phyloP scores from a whole-genome alignment of 35 echinoderm and acorn worm species.

The Apostichopus californicus region DNA sequence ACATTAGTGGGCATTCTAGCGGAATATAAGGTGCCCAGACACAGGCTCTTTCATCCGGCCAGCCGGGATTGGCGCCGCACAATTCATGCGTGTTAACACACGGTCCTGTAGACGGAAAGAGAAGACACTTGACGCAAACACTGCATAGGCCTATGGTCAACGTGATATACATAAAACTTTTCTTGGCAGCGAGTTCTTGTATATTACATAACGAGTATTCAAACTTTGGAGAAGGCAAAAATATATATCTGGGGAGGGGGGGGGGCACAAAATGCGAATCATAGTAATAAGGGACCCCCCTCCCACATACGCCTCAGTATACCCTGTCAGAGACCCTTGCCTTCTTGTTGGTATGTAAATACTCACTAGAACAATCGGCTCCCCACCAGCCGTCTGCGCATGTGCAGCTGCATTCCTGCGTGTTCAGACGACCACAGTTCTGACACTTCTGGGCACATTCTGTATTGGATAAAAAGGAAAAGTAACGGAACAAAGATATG shows the following conservation, averaged over 20 bases:
- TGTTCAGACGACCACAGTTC: constrained; percentile 54
- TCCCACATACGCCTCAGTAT: no score
- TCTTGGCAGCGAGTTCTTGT: no score
- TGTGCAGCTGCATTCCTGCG: constrained; percentile 39
- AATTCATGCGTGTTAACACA: constrained; percentile 67
- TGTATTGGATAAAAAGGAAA: not conserved
- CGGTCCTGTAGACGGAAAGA: constrained; percentile 10
- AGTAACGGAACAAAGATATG: no score
- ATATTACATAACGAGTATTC: no score
- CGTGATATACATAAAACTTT: no score
- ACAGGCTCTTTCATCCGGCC: constrained; percentile 54
- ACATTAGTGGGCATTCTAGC: constrained; percentile 79
- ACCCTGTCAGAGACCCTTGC: no score
- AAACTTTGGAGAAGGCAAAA: no score
- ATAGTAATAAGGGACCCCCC: no score
- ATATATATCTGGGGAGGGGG: no score
- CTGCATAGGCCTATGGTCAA: no score
- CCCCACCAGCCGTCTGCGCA: constrained; percentile 63
- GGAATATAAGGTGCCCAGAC: constrained; percentile 44
- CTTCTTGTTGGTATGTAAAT: not conserved
- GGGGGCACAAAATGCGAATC: no score
- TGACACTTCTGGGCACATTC: constrained; percentile 48
- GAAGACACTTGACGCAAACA: not conserved
- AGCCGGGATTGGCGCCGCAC: constrained; percentile 71
- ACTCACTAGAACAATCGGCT: constrained; percentile 61